These are phyloP conservation scores for Cephus rjabovi DNA, from an alignment of 2,888 invertebrate species.

Conservation along the genomic window DNA sequence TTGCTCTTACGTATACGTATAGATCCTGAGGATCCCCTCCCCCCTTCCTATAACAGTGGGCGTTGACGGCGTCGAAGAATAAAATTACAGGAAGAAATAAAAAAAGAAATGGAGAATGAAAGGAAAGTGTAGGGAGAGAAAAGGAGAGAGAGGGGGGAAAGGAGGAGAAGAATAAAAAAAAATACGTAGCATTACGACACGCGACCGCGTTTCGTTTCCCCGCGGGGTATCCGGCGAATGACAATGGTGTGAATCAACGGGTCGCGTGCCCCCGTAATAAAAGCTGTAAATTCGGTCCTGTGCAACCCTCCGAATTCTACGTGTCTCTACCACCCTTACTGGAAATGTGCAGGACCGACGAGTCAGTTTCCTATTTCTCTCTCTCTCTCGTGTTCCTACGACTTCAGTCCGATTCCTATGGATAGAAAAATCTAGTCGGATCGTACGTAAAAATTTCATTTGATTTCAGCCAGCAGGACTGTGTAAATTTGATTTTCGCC, in stretches of 20 bases:
- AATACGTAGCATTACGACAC: conserved; percentile 28
- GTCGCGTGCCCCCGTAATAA: conserved; percentile 31
- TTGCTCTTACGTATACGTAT: neutral
- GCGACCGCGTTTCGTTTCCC: conserved; percentile 19
- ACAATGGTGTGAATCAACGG: conserved; percentile 25
- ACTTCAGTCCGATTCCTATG: neutral
- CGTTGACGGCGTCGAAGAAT: neutral
- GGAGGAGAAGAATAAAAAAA: conserved; percentile 9
- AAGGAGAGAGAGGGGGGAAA: conserved; percentile 5
- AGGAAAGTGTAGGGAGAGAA: neutral
- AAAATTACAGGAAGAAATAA: conserved; percentile 6
- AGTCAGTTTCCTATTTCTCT: neutral
- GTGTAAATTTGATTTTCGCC: neutral
- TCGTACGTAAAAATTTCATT: neutral
- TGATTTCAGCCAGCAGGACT: neutral
- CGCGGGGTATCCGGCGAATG: conserved; percentile 3
- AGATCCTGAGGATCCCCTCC: too few species aligned
- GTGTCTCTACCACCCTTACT: neutral
- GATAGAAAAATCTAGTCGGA: neutral
- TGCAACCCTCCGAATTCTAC: neutral
- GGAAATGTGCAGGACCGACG: neutral
- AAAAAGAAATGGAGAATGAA: neutral
- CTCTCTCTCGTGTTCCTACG: neutral
- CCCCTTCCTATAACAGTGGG: neutral
- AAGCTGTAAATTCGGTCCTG: conserved; percentile 6